Evolutionary conservation across 2,888 invertebrate genomes (phyloP).

Genomic region (Keiferia lycopersicella): DNA sequence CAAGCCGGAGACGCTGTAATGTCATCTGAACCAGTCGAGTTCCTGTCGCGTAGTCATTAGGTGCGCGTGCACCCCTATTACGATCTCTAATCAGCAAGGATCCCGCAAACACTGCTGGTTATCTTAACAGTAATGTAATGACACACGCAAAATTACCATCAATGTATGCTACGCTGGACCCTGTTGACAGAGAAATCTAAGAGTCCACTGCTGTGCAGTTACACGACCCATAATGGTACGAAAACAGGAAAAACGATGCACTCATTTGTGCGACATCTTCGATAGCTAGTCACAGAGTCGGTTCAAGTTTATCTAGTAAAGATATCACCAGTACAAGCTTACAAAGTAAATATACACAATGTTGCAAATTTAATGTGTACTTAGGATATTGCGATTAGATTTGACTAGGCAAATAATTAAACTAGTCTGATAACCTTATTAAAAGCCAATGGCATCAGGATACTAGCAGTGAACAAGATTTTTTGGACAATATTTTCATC

Average conservation of each 20-base stretch:
- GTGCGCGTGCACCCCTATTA: conserved; percentile 38
- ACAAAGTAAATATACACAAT: conserved; percentile 1
- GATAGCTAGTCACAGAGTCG: conserved; percentile 19
- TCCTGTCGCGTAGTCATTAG: conserved; percentile 61
- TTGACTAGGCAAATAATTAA: background rate
- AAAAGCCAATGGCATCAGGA: background rate
- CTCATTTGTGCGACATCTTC: conserved; percentile 28
- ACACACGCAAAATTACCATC: too few relatives aligned
- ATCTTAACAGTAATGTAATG: too few relatives aligned
- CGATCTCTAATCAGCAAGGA: too few relatives aligned
- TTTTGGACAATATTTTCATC: too few relatives aligned
- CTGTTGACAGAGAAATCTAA: too few relatives aligned
- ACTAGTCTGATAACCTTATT: too few relatives aligned
- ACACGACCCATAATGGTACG: conserved; percentile 23
- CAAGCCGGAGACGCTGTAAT: conserved; percentile 33
- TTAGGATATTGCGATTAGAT: background rate
- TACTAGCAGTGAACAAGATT: background rate
- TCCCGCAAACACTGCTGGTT: too few relatives aligned
- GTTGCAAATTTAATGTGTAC: background rate
- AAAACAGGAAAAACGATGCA: conserved; percentile 29
- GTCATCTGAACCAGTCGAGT: conserved; percentile 52
- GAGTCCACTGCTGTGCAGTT: conserved; percentile 21
- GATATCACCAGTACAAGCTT: background rate
- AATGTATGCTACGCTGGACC: too few relatives aligned
- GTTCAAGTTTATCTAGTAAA: background rate